Conservation (phyloP, 1,140 invertebrate genomes). For the Atta colombica region DNA sequence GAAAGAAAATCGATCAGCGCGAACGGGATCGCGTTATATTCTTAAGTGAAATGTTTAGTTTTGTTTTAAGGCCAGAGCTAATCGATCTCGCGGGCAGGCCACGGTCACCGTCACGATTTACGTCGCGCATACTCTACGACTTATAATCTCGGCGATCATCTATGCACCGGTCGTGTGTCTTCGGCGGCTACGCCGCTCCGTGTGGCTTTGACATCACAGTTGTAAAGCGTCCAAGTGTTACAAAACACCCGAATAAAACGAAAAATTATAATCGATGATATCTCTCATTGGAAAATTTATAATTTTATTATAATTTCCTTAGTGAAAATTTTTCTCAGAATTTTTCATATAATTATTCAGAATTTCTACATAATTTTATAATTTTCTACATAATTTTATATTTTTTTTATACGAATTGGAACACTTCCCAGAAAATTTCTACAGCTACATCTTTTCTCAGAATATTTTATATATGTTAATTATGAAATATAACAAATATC, state of each 20-base stretch:
- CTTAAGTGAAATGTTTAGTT: constrained; percentile 48
- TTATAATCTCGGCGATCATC: constrained; percentile 49
- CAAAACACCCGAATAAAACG: not conserved
- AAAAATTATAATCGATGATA: not conserved
- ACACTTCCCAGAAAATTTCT: too few species aligned
- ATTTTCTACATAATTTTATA: too few species aligned
- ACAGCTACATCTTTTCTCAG: too few species aligned
- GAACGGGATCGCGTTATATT: constrained; percentile 55
- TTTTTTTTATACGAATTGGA: too few species aligned
- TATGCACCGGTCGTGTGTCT: constrained; percentile 50
- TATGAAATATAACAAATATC: too few species aligned
- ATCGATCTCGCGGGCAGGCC: constrained; percentile 60
- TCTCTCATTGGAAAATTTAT: not conserved
- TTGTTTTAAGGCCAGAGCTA: constrained; percentile 63
- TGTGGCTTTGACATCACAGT: not conserved
- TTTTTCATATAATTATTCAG: too few species aligned
- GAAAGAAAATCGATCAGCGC: constrained; percentile 44
- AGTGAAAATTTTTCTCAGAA: too few species aligned
- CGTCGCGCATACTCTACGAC: constrained; percentile 41
- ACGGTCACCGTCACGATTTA: constrained; percentile 54
- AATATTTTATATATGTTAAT: too few species aligned
- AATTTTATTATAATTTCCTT: not conserved
- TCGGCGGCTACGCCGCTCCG: constrained; percentile 1
- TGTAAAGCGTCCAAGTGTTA: not conserved
- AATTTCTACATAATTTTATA: too few species aligned